phyloP scores from a whole-genome alignment of 1,140 invertebrate species.

The Trichogramma pretiosum region DNA sequence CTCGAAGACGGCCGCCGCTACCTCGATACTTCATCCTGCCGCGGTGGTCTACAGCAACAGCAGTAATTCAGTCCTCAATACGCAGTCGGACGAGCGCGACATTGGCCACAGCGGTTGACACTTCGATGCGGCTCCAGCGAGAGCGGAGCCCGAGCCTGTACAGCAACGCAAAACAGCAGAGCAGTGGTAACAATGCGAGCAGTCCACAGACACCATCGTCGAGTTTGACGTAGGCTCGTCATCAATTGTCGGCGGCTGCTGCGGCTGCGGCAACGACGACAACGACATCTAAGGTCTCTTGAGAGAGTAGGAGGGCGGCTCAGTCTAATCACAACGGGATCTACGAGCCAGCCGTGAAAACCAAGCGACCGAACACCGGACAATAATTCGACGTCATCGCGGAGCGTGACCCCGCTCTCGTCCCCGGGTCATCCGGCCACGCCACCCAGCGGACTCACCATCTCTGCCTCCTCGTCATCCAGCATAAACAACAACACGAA shows the following conservation, averaged over 20 bases:
- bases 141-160: no score
- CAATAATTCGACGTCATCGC: conserved; percentile 53
- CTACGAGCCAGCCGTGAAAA: conserved; percentile 48
- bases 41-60: no score
- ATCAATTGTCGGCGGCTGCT: conserved; percentile 33
- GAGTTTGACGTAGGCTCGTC: no score
- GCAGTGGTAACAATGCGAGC: conserved; percentile 14
- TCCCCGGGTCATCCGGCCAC: conserved; percentile 65
- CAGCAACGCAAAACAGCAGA: no score
- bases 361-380: conserved; percentile 59
- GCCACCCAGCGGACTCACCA: conserved; percentile 58
- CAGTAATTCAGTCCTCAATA: no score
- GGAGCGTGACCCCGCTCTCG: conserved; percentile 65
- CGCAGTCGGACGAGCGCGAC: conserved; percentile 40
- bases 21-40: no score
- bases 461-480: no score
- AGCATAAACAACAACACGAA: no score
- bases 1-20: no score
- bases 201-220: conserved; percentile 40
- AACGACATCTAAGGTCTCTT: conserved; percentile 33
- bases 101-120: no score
- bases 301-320: conserved; percentile 37
- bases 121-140: no score
- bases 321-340: conserved; percentile 44
- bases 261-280: neutral